Evolutionary conservation across 2,888 invertebrate genomes (phyloP), one percentile per base, ranked within the genome.

Genomic region (Labia minor): DNA sequence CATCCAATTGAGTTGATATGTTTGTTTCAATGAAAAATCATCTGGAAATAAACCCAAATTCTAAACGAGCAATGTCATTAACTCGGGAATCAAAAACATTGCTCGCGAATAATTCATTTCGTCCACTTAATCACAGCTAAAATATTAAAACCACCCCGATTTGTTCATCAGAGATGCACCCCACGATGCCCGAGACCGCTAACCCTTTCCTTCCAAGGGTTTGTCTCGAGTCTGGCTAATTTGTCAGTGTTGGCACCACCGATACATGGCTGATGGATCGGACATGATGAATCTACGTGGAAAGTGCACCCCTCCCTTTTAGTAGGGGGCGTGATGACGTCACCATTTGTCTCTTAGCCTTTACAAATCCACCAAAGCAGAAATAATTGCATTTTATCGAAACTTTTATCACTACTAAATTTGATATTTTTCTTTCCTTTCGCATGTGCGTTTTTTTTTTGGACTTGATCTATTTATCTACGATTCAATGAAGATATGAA

Each of bases 61-160:
- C 49, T 49, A 49, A 49, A 49, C 49, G 49, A 49, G 49, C 49
- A 49, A 49, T 49, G 49, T 49, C 49, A 49, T 49, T 49, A 49
- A 10, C n/a, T 49, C n/a, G 49, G 16, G 14, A 49, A 49, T 49
- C 49, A 49, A 49, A 49, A 49, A 49, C 49, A 49, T 49, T 14
- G 49, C 49, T 16, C 14, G 49, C 49, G 49, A 49, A 49, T 49
- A 49, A 49, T 49, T 49, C 49, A 49, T 49, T n/a, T 49, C 6
- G 49, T 14, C 14, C 49, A 14, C 49, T 49, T 49, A 49, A 49
- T 49, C 49, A 49, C 49, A 14, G n/a, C 16, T 49, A 49, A 49
- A 49, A 49, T 49, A 49, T 49, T 49, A 49, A 49, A 49, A 49
- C 49, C 49, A 14, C 49, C 49, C 49, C 49, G n/a, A 14, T 14